A percentile compares a stretch with the other conserved stretches of the same genome.
These are phyloP conservation scores for Smutsia gigantea DNA, from an alignment of 2,797 vertebrate species.

Conservation along the genomic window DNA sequence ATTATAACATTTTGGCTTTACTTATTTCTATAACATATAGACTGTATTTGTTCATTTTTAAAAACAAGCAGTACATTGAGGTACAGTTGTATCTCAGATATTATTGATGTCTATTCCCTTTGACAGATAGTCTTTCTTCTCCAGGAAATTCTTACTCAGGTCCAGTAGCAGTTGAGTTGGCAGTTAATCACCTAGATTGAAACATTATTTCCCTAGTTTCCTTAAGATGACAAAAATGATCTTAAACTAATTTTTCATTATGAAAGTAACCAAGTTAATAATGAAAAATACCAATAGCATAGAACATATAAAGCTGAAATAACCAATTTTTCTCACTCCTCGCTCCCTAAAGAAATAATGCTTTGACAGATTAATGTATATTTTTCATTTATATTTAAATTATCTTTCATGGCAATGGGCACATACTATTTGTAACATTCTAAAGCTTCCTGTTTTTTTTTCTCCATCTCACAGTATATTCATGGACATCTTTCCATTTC, in stretches of 20 bases:
- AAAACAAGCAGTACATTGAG: not conserved
- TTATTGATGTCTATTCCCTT: not conserved
- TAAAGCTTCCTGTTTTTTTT: not conserved
- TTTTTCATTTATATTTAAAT: not conserved
- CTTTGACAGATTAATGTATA: not conserved
- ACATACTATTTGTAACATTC: not conserved
- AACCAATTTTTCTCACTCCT: not conserved
- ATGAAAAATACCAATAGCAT: not conserved
- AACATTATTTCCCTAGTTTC: not conserved
- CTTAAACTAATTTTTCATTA: not conserved
- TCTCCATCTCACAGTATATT: not conserved
- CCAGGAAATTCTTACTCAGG: not conserved
- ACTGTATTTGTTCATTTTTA: not conserved
- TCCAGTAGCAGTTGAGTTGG: not conserved
- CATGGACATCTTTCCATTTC: not conserved
- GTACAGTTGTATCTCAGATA: not conserved
- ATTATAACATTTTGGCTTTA: not conserved
- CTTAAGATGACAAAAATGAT: not conserved
- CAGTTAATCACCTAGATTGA: not conserved
- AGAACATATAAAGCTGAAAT: not conserved
- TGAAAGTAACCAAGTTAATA: not conserved
- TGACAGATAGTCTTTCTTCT: not conserved
- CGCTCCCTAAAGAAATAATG: not conserved
- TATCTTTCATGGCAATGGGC: not conserved
- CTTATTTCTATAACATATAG: not conserved